These are phyloP conservation scores for Pungitius pungitius DNA, from an alignment of 2,113 vertebrate genomes.

Conservation along the genomic window DNA sequence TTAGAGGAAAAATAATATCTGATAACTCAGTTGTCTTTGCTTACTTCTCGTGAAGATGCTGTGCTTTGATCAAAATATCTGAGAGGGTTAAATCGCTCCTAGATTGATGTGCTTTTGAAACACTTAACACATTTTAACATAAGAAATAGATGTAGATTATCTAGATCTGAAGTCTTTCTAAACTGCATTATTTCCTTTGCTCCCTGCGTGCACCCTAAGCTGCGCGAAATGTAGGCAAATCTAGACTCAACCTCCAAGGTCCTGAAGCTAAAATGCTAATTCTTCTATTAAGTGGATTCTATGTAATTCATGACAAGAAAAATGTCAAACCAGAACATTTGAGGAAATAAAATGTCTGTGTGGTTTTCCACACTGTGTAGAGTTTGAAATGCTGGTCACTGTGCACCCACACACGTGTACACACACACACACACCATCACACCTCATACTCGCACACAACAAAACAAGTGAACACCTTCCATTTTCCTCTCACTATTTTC, in stretches of 20 bases:
- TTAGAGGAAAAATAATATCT: neutral
- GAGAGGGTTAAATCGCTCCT: neutral
- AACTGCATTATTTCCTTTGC: neutral
- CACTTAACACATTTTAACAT: slow-evolving; percentile 2
- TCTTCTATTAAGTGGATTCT: slow-evolving; percentile 18
- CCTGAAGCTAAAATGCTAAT: slow-evolving; percentile 37
- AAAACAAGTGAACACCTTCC: slow-evolving; percentile 10
- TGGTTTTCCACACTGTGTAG: slow-evolving; percentile 22
- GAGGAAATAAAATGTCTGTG: slow-evolving; percentile 13
- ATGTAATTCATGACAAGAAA: slow-evolving; percentile 40
- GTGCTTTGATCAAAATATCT: neutral
- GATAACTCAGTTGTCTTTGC: neutral
- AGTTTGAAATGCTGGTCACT: slow-evolving; percentile 55
- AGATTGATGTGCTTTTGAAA: neutral
- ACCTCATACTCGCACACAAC: slow-evolving; percentile 9
- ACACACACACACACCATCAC: neutral
- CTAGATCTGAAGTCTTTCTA: neutral
- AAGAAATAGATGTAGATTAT: neutral
- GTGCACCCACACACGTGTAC: neutral
- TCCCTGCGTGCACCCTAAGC: neutral
- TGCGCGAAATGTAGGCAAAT: slow-evolving; percentile 19
- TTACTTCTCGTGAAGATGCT: neutral
- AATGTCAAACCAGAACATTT: slow-evolving; percentile 27
- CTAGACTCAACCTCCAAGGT: slow-evolving; percentile 24
- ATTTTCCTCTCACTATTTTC: neutral